Evolutionary conservation across 2,113 vertebrate species (phyloP).

Genomic region (Zingel zingel): DNA sequence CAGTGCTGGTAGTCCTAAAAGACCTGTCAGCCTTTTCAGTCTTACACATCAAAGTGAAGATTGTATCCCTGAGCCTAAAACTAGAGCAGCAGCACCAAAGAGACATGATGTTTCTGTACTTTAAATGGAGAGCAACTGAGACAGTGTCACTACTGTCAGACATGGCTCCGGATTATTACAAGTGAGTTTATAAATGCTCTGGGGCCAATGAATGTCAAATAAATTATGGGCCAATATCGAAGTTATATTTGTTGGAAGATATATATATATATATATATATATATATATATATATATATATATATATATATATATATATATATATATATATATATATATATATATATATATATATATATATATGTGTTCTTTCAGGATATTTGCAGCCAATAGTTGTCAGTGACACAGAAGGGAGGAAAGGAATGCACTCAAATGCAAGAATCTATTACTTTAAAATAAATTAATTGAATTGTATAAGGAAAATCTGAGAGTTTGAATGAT

Average conservation of each 20-base stretch:
- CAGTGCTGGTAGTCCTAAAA: background rate
- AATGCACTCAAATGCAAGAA: background rate
- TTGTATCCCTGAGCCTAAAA: slow-evolving; percentile 3
- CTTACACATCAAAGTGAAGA: slow-evolving; percentile 6
- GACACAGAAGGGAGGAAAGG: too few species aligned
- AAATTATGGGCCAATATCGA: slow-evolving; percentile 4
- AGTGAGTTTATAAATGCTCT: background rate
- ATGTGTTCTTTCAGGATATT: background rate
- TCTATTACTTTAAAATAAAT: background rate
- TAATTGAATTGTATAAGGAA: background rate
- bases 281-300: background rate
- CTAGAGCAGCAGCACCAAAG: slow-evolving; percentile 25
- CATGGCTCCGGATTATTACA: background rate
- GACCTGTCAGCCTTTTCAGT: background rate
- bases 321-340: background rate
- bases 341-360: background rate
- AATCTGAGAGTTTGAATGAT: background rate
- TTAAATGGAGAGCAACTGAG: slow-evolving; percentile 3
- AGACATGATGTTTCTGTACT: slow-evolving; percentile 11
- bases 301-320: background rate
- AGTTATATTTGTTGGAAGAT: background rate
- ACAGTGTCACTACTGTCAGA: background rate
- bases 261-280: background rate
- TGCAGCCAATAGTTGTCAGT: background rate
- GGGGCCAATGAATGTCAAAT: background rate